Conservation (phyloP, 2,888 invertebrate genomes). For the Acronicta alni region DNA sequence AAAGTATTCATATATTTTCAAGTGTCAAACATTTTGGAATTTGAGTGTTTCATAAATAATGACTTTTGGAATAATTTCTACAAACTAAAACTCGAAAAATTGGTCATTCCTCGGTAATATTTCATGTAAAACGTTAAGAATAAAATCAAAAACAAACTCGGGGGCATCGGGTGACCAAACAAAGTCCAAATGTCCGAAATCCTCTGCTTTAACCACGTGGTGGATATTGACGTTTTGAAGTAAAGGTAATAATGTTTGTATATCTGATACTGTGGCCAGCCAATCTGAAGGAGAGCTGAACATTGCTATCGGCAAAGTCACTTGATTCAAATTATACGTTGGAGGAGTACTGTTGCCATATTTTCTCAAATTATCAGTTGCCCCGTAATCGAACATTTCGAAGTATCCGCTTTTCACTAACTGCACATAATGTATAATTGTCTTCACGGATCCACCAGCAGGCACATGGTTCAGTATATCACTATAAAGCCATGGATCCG, state of each 20-base stretch:
- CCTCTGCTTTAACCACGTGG: conserved; percentile 53
- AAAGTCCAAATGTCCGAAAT: conserved; percentile 71
- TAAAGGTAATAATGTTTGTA: conserved; percentile 52
- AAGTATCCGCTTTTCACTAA: conserved; percentile 65
- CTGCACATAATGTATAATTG: conserved; percentile 69
- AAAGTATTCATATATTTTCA: too few species aligned
- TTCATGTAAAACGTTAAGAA: conserved; percentile 51
- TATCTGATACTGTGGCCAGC: conserved; percentile 60
- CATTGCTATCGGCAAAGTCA: conserved; percentile 61
- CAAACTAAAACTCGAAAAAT: neutral
- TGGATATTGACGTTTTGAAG: conserved; percentile 58
- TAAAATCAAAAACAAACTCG: conserved; percentile 52
- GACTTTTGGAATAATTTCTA: too few species aligned
- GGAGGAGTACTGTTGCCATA: conserved; percentile 56
- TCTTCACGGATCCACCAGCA: conserved; percentile 66
- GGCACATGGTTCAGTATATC: conserved; percentile 53
- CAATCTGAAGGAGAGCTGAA: conserved; percentile 67
- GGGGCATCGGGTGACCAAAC: conserved; percentile 63
- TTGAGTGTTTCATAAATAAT: too few species aligned
- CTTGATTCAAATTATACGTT: conserved; percentile 55
- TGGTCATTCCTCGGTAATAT: neutral
- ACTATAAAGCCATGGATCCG: conserved; percentile 34
- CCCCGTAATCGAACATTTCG: conserved; percentile 64
- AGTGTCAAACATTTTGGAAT: too few species aligned
- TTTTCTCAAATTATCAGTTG: conserved; percentile 44